Percentiles rank a stretch among this genome's conserved stretches.
phyloP scores from a whole-genome alignment of 1,140 invertebrate genomes.

The Ceratosolen solmsi region DNA sequence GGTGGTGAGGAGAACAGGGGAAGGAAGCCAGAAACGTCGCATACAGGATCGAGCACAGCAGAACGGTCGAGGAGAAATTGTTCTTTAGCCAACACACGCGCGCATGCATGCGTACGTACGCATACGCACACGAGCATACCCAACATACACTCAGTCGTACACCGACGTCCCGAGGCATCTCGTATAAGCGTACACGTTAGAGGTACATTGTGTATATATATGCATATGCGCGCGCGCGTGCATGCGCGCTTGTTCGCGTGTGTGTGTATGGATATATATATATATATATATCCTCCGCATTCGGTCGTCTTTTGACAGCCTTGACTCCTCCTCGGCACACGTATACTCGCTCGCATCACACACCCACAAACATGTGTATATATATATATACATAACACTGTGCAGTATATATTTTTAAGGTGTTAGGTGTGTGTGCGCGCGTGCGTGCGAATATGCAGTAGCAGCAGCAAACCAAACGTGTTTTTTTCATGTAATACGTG shows the following conservation, averaged over 20 bases:
- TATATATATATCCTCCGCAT: neutral
- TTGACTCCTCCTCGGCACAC: too few species aligned
- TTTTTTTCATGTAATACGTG: too few species aligned
- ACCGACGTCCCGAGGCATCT: neutral
- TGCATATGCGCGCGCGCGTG: too few species aligned
- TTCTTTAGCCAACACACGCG: neutral
- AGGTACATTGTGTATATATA: too few species aligned
- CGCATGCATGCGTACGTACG: neutral
- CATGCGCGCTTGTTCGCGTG: too few species aligned
- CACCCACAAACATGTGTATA: neutral
- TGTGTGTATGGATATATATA: neutral
- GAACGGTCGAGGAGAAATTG: neutral
- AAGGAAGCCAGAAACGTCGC: neutral
- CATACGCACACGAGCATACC: neutral
- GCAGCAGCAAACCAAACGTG: neutral
- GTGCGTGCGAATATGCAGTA: neutral
- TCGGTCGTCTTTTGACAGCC: neutral
- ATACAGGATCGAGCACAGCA: neutral
- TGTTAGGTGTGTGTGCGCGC: neutral
- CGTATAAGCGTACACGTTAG: neutral
- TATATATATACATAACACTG: too few species aligned
- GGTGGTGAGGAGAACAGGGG: neutral
- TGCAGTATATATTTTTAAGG: too few species aligned
- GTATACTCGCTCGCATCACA: neutral
- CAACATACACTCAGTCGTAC: too few species aligned